Conservation (phyloP, 2,888 invertebrate species). For the Spodoptera littoralis region DNA sequence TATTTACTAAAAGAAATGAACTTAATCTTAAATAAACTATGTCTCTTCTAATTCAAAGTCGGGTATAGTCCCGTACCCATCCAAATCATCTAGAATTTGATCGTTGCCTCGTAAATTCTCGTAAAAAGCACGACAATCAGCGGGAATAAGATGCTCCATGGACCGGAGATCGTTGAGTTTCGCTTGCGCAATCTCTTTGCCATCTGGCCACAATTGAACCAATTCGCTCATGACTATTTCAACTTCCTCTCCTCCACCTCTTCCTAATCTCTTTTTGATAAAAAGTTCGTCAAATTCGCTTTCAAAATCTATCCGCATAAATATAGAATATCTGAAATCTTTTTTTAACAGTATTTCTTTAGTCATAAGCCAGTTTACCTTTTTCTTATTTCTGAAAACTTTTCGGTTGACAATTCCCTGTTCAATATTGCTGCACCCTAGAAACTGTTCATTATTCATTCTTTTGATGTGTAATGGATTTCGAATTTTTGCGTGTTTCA, state of each 20-base stretch:
- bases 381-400: no score
- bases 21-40: neutral
- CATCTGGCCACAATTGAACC: conserved; percentile 3
- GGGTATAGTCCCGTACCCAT: conserved; percentile 3
- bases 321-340: no score
- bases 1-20: neutral
- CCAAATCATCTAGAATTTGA: conserved; percentile 3
- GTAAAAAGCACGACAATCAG: no score
- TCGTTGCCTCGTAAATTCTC: conserved; percentile 1
- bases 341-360: no score
- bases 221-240: conserved; percentile 3
- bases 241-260: conserved; percentile 2
- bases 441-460: conserved; percentile 20
- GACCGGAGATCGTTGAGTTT: neutral
- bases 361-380: no score
- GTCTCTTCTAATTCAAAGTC: conserved; percentile 3
- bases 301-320: no score
- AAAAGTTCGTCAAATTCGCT: neutral
- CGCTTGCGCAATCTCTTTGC: conserved; percentile 3
- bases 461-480: conserved; percentile 23
- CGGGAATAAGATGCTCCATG: no score
- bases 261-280: conserved; percentile 4
- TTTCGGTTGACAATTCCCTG: neutral
- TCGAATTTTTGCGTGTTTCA: conserved; percentile 19
- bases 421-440: conserved; percentile 16